phyloP scores from a whole-genome alignment of 2,113 vertebrate species.

The Scortum barcoo region DNA sequence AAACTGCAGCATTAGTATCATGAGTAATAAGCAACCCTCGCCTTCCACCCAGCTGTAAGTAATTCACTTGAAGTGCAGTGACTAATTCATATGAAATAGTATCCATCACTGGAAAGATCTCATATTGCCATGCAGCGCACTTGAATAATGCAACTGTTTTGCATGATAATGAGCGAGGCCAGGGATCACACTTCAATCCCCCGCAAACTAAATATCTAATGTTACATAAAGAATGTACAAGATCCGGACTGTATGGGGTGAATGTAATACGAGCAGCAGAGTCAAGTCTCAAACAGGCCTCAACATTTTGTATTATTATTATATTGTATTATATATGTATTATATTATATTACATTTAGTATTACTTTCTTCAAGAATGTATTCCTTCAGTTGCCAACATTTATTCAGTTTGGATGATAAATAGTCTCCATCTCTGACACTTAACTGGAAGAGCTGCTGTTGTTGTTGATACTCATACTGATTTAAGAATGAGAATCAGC shows the following conservation, averaged over 20 bases:
- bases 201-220: constrained; percentile 47
- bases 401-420: neutral
- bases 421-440: neutral
- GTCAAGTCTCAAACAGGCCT: neutral
- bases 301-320: no score
- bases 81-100: constrained; percentile 65
- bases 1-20: constrained; percentile 57
- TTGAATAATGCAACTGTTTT: constrained; percentile 58
- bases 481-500: neutral
- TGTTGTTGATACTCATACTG: neutral
- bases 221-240: constrained; percentile 30
- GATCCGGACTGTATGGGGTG: neutral
- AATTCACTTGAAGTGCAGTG: constrained; percentile 61
- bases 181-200: constrained; percentile 21
- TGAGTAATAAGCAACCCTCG: constrained; percentile 54
- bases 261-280: constrained; percentile 8
- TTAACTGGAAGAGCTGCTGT: neutral
- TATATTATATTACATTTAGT: no score
- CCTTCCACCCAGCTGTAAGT: constrained; percentile 55
- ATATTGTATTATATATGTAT: no score
- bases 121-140: constrained; percentile 24
- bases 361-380: neutral
- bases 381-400: neutral
- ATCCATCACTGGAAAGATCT: constrained; percentile 52
- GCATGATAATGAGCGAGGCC: constrained; percentile 53